Evolutionary conservation across 2,113 vertebrate genomes (phyloP).

Genomic region (Callochromis pleurospilus): DNA sequence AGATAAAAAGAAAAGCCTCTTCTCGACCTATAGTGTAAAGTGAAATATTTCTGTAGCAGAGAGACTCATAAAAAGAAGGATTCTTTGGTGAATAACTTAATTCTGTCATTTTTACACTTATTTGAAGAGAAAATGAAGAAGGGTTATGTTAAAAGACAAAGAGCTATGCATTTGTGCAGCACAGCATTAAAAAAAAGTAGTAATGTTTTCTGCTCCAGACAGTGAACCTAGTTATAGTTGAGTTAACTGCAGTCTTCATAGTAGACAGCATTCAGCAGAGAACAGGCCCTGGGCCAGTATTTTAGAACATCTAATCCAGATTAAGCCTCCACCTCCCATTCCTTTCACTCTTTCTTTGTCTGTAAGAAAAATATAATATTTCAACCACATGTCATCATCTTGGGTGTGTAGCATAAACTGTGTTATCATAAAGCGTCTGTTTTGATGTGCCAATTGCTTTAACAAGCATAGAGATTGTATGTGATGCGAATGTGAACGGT

Average conservation of each 20-base stretch:
- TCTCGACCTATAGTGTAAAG: background rate
- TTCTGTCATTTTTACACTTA: constrained; percentile 35
- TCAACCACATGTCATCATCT: constrained; percentile 67
- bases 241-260: constrained; percentile 38
- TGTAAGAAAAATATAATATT: constrained; percentile 47
- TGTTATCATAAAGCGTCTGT: constrained; percentile 38
- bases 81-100: background rate
- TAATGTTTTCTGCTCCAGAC: constrained; percentile 26
- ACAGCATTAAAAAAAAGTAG: background rate
- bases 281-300: constrained; percentile 54
- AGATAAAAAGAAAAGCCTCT: background rate
- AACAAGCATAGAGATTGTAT: constrained; percentile 48
- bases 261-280: constrained; percentile 28
- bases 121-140: constrained; percentile 36
- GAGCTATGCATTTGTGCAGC: constrained; percentile 2
- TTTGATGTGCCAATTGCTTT: constrained; percentile 53
- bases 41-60: constrained; percentile 18
- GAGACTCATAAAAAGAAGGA: background rate
- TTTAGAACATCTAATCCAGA: constrained; percentile 66
- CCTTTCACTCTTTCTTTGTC: constrained; percentile 46
- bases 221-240: constrained; percentile 29
- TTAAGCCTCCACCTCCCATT: constrained; percentile 49
- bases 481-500: constrained; percentile 45
- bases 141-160: constrained; percentile 38
- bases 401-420: constrained; percentile 50